A percentile compares a stretch with the other conserved stretches of the same genome.
Evolutionary conservation across 2,797 vertebrate genomes (phyloP).

Genomic region (Lagocephalus sceleratus): DNA sequence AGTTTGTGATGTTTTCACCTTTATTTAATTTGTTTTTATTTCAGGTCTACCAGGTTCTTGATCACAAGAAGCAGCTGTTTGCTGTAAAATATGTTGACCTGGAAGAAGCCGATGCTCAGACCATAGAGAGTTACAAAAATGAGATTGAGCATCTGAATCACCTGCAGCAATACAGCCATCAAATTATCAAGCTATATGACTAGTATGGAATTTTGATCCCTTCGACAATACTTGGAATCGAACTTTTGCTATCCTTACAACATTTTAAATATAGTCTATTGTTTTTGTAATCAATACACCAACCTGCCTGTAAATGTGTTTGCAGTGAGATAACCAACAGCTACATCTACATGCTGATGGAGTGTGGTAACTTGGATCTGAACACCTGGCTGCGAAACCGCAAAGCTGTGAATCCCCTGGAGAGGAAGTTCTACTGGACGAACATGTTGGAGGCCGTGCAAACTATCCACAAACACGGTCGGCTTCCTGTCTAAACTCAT

Average conservation of each 20-base stretch:
- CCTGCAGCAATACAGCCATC: slow-evolving; percentile 92
- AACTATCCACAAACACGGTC: slow-evolving; percentile 94
- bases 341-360: slow-evolving; percentile 97
- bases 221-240: no score
- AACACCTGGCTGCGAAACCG: slow-evolving; percentile 96
- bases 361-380: slow-evolving; percentile 95
- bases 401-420: slow-evolving; percentile 86
- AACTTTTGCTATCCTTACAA: no score
- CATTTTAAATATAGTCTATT: no score
- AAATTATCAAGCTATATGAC: slow-evolving; percentile 93
- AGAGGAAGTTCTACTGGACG: slow-evolving; percentile 96
- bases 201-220: slow-evolving; percentile 79
- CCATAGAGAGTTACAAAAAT: slow-evolving; percentile 92
- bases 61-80: slow-evolving; percentile 89
- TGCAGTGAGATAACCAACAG: slow-evolving; percentile 89
- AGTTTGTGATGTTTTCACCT: background rate
- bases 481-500: background rate
- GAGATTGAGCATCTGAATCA: slow-evolving; percentile 94
- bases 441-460: slow-evolving; percentile 97
- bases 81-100: slow-evolving; percentile 93
- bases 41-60: slow-evolving; percentile 94
- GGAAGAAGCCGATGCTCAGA: slow-evolving; percentile 89
- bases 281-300: background rate
- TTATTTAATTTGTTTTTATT: background rate
- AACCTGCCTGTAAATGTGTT: slow-evolving; percentile 10